phyloP scores from a whole-genome alignment of 1,140 invertebrate genomes.

The Odontomachus brunneus region DNA sequence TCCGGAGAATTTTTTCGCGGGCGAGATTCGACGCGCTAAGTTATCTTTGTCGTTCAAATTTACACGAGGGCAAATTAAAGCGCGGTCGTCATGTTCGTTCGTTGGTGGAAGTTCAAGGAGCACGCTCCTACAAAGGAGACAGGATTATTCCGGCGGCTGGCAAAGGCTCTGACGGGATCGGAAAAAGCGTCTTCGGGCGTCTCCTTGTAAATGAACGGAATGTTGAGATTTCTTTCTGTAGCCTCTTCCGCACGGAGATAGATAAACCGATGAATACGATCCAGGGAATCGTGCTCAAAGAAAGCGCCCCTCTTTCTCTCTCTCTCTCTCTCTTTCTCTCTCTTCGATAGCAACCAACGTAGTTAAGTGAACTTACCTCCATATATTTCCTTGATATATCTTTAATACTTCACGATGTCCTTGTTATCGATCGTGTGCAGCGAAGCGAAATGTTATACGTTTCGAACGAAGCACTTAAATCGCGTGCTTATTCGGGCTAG shows the following conservation, averaged over 20 bases:
- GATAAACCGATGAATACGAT: constrained; percentile 32
- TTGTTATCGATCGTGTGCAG: neutral
- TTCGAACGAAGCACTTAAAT: neutral
- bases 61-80: neutral
- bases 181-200: neutral
- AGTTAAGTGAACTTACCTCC: neutral
- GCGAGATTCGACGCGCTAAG: neutral
- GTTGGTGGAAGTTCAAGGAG: neutral
- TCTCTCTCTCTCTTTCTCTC: no score
- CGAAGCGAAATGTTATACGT: constrained; percentile 25
- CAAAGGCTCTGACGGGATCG: neutral
- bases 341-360: constrained; percentile 17
- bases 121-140: neutral
- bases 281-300: constrained; percentile 18
- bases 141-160: constrained; percentile 1
- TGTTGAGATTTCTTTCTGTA: neutral
- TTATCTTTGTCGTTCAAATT: neutral
- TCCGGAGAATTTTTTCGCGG: neutral
- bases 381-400: neutral
- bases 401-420: neutral
- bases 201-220: neutral
- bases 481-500: neutral
- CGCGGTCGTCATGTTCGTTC: no score
- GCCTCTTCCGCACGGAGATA: neutral
- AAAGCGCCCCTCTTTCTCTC: neutral